A percentile compares a stretch with the other conserved stretches of the same genome.
phyloP scores from a whole-genome alignment of 2,113 vertebrate species.

The Delphinapterus leucas region DNA sequence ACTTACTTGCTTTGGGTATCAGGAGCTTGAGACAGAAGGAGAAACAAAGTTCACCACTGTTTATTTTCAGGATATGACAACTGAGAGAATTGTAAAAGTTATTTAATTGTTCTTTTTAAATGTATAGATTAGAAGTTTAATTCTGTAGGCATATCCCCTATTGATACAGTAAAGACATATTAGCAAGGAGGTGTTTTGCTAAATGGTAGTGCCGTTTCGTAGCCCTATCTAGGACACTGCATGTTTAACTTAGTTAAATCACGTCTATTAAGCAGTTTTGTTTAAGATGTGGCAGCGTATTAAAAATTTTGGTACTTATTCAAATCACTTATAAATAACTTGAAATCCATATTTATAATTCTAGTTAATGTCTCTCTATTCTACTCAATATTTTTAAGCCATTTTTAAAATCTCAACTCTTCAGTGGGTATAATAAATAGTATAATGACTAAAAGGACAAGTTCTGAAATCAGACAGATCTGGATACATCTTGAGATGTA shows the following conservation, averaged over 20 bases:
- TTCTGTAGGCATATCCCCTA: not conserved
- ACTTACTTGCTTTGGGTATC: not conserved
- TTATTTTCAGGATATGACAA: not conserved
- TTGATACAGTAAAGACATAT: not conserved
- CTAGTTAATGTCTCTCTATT: not conserved
- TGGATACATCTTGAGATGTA: not conserved
- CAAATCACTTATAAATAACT: not conserved
- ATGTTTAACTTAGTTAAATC: not conserved
- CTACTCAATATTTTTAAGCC: not conserved
- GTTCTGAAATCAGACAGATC: not conserved
- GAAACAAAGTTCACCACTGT: not conserved
- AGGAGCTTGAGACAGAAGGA: slow-evolving; percentile 26
- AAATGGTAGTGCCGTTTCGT: not conserved
- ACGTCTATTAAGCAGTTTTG: not conserved
- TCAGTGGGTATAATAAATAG: not conserved
- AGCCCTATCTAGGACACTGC: not conserved
- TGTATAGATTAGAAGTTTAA: not conserved
- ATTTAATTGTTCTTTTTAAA: not conserved
- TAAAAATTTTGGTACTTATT: slow-evolving; percentile 14
- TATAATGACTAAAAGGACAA: not conserved
- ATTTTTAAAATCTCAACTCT: not conserved
- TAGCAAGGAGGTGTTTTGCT: not conserved
- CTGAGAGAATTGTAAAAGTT: not conserved
- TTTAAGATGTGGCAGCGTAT: not conserved
- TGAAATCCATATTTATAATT: slow-evolving; percentile 26